phyloP scores from a whole-genome alignment of 2,888 invertebrate genomes.

The Mythimna lalbum region DNA sequence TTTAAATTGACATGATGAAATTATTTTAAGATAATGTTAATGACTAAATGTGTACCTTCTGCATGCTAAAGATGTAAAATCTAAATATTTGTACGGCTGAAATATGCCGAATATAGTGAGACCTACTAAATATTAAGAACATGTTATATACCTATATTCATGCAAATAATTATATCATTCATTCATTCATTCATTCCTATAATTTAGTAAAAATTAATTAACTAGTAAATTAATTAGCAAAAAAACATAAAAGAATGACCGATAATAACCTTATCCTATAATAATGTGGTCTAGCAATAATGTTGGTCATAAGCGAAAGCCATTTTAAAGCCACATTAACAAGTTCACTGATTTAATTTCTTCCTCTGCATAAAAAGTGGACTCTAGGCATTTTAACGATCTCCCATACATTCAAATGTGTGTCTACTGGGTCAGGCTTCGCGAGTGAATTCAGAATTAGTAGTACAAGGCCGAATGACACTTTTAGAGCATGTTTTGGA shows the following conservation, averaged over 20 bases:
- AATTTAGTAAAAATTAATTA: too few relatives aligned
- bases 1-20: too few relatives aligned
- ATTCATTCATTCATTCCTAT: too few relatives aligned
- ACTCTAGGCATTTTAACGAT: conserved; percentile 44
- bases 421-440: conserved; percentile 27
- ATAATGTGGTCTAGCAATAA: not conserved
- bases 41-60: too few relatives aligned
- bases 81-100: too few relatives aligned
- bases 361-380: conserved; percentile 40
- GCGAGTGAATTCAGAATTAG: conserved; percentile 46
- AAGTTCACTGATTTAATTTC: conserved; percentile 42
- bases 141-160: too few relatives aligned
- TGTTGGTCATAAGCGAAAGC: conserved; percentile 39
- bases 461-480: conserved; percentile 54
- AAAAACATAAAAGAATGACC: not conserved
- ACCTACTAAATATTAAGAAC: too few relatives aligned
- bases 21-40: too few relatives aligned
- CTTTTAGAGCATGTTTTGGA: conserved; percentile 29
- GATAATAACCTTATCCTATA: not conserved
- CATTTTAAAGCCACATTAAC: conserved; percentile 22
- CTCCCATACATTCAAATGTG: conserved; percentile 42
- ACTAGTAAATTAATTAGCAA: not conserved
- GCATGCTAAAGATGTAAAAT: too few relatives aligned
- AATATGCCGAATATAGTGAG: too few relatives aligned
- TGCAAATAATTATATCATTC: too few relatives aligned